Evolutionary conservation across 2,113 vertebrate species (phyloP), one percentile per base, ranked within the genome.

Genomic region (Nesoenas mayeri): DNA sequence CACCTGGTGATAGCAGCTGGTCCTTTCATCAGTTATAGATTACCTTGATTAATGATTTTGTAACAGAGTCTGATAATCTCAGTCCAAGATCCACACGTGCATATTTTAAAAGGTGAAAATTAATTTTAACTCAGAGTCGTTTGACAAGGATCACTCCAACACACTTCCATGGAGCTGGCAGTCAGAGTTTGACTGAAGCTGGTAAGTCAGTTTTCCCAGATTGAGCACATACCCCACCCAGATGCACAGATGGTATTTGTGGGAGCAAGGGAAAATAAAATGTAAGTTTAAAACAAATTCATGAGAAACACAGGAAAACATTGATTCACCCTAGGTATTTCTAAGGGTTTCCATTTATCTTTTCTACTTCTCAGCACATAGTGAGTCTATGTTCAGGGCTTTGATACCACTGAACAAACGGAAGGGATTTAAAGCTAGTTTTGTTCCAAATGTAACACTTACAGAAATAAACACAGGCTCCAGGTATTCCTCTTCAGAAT

Each of bases 211-310:
- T 72, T 79, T 92, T 96, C 92, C 84, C 91, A 96, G 92, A 93
- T 25, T 94, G 72, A 93, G 61, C 72, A 71, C 0, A 0, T 58
- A 94, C 85, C 88, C 69, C 82, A 58, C 77, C 53, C 88, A 93
- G 90, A 65, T 71, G n/a, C 81, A 91, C 81, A 95, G 90, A 96
- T 83, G 79, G 82, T 91, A 92, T 96, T 96, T 96, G 92, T 94
- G 92, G 90, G 95, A 96, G 91, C 92, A 94, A 87, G 93, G 75
- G 57, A 96, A 93, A 96, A 94, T 94, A 96, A 94, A 94, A 77
- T 72, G 81, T 13, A 94, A 57, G 70, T 93, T 96, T 95, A 92
- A 96, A 97, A 92, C 91, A 91, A 91, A 90, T 91, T 73, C 88
- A 95, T 91, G 88, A 89, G 77, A 96, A 96, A 96, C 82, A 95